These are phyloP conservation scores for Chunga burmeisteri DNA, from an alignment of 2,113 vertebrate species.

Conservation along the genomic window DNA sequence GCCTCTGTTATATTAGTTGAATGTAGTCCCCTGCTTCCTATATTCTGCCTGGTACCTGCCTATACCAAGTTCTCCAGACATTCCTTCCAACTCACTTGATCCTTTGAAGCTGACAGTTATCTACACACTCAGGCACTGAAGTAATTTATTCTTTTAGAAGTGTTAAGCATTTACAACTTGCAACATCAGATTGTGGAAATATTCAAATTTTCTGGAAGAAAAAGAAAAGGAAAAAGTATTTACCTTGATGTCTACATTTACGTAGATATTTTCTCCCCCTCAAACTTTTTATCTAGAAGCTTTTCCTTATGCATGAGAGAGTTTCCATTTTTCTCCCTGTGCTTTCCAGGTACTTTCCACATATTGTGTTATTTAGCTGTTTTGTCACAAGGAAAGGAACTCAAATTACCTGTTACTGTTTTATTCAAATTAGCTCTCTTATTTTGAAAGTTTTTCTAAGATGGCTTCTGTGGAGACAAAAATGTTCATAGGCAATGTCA, in stretches of 20 bases:
- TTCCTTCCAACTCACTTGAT: slow-evolving; percentile 12
- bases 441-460: slow-evolving; percentile 17
- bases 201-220: slow-evolving; percentile 41
- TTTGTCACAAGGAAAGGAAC: neutral
- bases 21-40: neutral
- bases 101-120: slow-evolving; percentile 54
- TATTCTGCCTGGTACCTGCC: neutral
- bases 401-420: slow-evolving; percentile 20
- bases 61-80: neutral
- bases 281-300: neutral
- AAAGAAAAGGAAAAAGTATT: slow-evolving; percentile 27
- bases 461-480: slow-evolving; percentile 27
- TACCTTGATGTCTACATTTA: slow-evolving; percentile 36
- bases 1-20: neutral
- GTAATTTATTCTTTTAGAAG: slow-evolving; percentile 50
- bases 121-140: slow-evolving; percentile 15
- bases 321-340: neutral
- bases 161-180: slow-evolving; percentile 37
- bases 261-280: neutral
- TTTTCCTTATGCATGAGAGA: slow-evolving; percentile 1
- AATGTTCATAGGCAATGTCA: neutral
- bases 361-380: neutral
- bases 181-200: slow-evolving; percentile 33
- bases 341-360: slow-evolving; percentile 33
- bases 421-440: slow-evolving; percentile 1